phyloP scores from a whole-genome alignment of 2,888 invertebrate species.

The Steinernema scapterisci region DNA sequence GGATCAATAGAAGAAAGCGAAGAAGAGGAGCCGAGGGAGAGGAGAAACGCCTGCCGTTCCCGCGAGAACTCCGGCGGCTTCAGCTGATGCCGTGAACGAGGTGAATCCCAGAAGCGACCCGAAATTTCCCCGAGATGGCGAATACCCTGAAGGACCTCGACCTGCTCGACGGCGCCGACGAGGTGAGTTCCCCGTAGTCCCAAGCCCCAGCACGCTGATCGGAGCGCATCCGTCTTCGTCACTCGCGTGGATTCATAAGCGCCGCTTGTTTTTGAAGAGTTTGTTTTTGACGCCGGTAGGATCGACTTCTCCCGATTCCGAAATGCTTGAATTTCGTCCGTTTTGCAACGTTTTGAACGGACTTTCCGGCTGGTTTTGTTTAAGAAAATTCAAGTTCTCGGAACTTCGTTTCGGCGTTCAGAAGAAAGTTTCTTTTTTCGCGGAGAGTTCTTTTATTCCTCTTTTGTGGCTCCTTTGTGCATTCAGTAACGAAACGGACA shows the following conservation, averaged over 20 bases:
- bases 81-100: conserved; percentile 12
- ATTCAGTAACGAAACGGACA: too few relatives aligned
- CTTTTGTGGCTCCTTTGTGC: too few relatives aligned
- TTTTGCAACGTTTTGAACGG: too few relatives aligned
- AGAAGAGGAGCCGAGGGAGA: neutral
- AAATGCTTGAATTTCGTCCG: too few relatives aligned
- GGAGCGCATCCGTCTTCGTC: neutral
- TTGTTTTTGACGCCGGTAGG: too few relatives aligned
- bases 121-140: conserved; percentile 34
- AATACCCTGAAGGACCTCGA: conserved; percentile 47
- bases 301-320: too few relatives aligned
- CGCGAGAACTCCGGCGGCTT: neutral
- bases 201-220: neutral
- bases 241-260: neutral
- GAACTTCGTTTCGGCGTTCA: too few relatives aligned
- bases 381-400: too few relatives aligned
- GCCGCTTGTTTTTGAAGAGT: too few relatives aligned
- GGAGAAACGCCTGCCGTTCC: neutral
- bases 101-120: neutral
- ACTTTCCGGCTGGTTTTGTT: too few relatives aligned
- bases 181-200: conserved; percentile 38
- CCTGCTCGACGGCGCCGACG: conserved; percentile 51
- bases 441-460: too few relatives aligned
- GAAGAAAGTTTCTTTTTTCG: too few relatives aligned
- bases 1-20: conserved; percentile 27